These are phyloP conservation scores for Etheostoma spectabile DNA, from an alignment of 2,113 vertebrate genomes.

Conservation along the genomic window DNA sequence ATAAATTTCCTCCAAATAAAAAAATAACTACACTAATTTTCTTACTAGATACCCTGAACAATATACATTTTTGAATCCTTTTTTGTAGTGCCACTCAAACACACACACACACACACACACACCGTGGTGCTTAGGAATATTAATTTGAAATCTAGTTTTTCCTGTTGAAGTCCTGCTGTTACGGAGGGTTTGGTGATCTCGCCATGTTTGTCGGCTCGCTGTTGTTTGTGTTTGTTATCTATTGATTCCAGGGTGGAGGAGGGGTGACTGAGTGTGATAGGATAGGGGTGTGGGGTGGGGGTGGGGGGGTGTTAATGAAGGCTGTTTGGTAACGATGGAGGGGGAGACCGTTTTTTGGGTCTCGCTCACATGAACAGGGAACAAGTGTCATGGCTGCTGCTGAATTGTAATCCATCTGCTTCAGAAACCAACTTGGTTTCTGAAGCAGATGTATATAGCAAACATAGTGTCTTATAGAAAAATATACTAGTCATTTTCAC, in stretches of 20 bases:
- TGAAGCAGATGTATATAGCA: not conserved
- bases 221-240: constrained; percentile 74
- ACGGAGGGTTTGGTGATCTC: not conserved
- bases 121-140: not conserved
- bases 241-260: constrained; percentile 70
- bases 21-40: not conserved
- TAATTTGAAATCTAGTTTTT: constrained; percentile 21
- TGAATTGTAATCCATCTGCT: constrained; percentile 19
- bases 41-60: not conserved
- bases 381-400: constrained; percentile 67
- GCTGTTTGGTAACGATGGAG: constrained; percentile 69
- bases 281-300: constrained; percentile 1
- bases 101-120: not conserved
- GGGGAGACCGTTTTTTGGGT: constrained; percentile 57
- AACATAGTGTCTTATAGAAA: not conserved
- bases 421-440: not conserved
- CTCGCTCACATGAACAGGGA: constrained; percentile 71
- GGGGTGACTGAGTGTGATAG: constrained; percentile 42
- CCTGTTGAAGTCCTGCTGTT: constrained; percentile 30
- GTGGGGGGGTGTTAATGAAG: constrained; percentile 68
- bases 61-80: not conserved
- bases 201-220: constrained; percentile 51
- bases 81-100: not conserved
- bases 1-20: not conserved
- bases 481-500: not conserved